phyloP scores from a whole-genome alignment of 2,888 invertebrate genomes.

The Drosophila melanosoma region DNA sequence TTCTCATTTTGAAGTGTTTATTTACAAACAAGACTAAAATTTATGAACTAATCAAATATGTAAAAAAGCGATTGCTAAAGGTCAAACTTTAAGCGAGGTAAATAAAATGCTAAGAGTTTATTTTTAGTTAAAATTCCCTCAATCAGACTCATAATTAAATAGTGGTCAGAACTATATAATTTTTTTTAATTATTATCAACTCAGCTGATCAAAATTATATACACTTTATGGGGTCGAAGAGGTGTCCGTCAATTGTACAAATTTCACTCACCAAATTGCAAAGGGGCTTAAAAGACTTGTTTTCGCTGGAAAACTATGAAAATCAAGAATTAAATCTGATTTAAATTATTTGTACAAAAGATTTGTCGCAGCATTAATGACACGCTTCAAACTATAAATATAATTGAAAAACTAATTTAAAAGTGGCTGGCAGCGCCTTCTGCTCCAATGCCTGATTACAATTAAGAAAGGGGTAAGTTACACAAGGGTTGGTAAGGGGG shows the following conservation, averaged over 20 bases:
- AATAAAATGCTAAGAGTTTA: neutral
- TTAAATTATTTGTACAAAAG: conserved; percentile 9
- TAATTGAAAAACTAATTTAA: conserved; percentile 75
- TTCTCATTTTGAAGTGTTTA: neutral
- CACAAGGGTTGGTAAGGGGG: neutral
- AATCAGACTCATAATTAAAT: neutral
- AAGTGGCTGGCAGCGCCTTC: conserved; percentile 7
- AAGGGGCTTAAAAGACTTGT: neutral
- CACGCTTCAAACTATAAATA: conserved; percentile 64
- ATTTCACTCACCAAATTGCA: too few relatives aligned
- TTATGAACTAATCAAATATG: too few relatives aligned
- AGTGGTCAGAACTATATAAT: too few relatives aligned
- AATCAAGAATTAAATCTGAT: neutral
- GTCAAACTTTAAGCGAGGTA: neutral
- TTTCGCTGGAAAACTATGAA: neutral
- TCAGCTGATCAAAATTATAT: neutral
- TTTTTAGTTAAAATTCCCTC: neutral
- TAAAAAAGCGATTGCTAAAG: neutral
- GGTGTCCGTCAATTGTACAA: neutral
- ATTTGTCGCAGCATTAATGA: conserved; percentile 52
- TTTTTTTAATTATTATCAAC: neutral
- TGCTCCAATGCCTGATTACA: conserved; percentile 33
- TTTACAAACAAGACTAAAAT: neutral
- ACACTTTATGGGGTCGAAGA: neutral
- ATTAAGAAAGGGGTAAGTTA: conserved; percentile 13